These are phyloP conservation scores for Australoheros facetus DNA, from an alignment of 2,797 vertebrate genomes.

Conservation along the genomic window DNA sequence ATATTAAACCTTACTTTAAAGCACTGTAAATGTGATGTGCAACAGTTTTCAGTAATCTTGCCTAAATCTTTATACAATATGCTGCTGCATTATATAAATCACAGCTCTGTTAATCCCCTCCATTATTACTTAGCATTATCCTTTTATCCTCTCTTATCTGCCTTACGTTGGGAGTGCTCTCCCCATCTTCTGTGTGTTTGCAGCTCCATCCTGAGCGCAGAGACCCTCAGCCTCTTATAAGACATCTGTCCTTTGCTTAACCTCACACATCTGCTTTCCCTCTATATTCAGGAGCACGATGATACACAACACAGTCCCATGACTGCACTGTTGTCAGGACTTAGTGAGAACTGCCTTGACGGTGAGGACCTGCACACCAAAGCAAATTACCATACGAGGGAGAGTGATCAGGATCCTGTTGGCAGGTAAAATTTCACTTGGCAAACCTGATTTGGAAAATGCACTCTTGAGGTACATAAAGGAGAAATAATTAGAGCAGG, in stretches of 20 bases:
- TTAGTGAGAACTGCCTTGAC: constrained; percentile 1
- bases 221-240: constrained; percentile 26
- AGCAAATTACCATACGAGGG: constrained; percentile 11
- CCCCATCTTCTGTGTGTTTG: constrained; percentile 16
- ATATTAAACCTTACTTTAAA: not conserved
- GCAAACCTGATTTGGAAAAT: constrained; percentile 23
- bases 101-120: constrained; percentile 15
- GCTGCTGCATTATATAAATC: constrained; percentile 34
- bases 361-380: constrained; percentile 11
- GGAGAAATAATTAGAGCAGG: constrained; percentile 18
- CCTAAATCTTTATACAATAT: constrained; percentile 23
- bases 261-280: constrained; percentile 23
- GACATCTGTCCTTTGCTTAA: constrained; percentile 57
- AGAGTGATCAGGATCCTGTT: not conserved
- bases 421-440: constrained; percentile 17
- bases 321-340: not conserved
- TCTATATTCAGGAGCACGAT: not conserved
- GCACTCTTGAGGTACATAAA: not conserved
- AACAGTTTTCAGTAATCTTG: constrained; percentile 8
- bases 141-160: constrained; percentile 32
- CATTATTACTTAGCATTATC: constrained; percentile 26
- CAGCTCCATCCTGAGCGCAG: constrained; percentile 18
- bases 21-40: not conserved
- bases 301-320: constrained; percentile 37
- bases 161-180: not conserved